These are phyloP conservation scores for Siphamia tubifer DNA, from an alignment of 2,113 vertebrate species.

Conservation along the genomic window DNA sequence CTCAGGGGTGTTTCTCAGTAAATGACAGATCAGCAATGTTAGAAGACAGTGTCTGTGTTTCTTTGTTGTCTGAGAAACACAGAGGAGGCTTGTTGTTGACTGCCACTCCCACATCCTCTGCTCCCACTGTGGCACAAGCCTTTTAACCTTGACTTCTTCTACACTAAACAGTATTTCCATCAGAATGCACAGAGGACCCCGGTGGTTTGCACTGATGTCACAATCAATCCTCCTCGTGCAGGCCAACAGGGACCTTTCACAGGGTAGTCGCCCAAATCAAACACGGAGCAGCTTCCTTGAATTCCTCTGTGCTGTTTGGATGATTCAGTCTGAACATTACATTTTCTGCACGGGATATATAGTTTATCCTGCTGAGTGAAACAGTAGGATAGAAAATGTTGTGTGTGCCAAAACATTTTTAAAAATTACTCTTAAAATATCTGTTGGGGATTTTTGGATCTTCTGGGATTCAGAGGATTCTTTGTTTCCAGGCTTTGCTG, in stretches of 20 bases:
- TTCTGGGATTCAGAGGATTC: background rate
- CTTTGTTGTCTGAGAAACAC: slow-evolving; percentile 41
- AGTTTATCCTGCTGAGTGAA: background rate
- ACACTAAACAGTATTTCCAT: slow-evolving; percentile 43
- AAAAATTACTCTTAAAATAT: background rate
- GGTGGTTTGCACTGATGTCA: slow-evolving; percentile 51
- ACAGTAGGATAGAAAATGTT: background rate
- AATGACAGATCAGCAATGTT: slow-evolving; percentile 35
- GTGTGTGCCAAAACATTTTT: background rate
- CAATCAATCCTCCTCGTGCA: slow-evolving; percentile 41
- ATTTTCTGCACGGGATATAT: background rate
- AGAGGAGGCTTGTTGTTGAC: slow-evolving; percentile 10
- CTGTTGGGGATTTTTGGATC: background rate
- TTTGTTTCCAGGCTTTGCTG: background rate
- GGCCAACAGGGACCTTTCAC: slow-evolving; percentile 18
- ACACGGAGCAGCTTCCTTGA: slow-evolving; percentile 19
- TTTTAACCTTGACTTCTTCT: slow-evolving; percentile 60
- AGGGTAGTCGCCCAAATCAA: slow-evolving; percentile 7
- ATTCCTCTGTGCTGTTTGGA: background rate
- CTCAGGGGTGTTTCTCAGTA: background rate
- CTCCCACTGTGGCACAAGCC: slow-evolving; percentile 24
- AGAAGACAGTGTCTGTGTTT: slow-evolving; percentile 15
- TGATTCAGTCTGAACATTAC: slow-evolving; percentile 12
- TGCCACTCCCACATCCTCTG: slow-evolving; percentile 29
- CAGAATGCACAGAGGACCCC: slow-evolving; percentile 23